Conservation (phyloP, 2,888 invertebrate genomes). For the Netelia fuscicornis region DNA sequence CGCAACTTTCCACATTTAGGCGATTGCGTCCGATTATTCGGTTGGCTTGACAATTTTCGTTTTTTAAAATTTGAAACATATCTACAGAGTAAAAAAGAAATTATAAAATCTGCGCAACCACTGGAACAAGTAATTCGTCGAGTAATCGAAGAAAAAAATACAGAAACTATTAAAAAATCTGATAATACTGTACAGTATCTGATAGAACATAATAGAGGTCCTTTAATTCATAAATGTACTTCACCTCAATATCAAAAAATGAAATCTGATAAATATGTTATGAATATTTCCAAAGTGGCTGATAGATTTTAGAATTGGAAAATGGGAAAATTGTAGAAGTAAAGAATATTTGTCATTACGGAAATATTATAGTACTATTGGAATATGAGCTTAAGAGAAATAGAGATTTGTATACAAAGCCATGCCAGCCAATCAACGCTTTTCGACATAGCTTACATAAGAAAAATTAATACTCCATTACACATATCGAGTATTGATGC, state of each 20-base stretch:
- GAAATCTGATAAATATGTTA: conserved; percentile 50
- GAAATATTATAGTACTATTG: too few relatives aligned
- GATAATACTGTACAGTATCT: conserved; percentile 26
- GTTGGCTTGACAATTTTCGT: conserved; percentile 76
- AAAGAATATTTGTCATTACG: background rate
- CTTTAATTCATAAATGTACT: conserved; percentile 52
- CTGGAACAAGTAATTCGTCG: conserved; percentile 14
- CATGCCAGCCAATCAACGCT: background rate
- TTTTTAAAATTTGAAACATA: conserved; percentile 78
- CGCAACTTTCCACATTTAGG: conserved; percentile 76
- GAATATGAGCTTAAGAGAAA: background rate
- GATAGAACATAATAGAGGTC: conserved; percentile 57
- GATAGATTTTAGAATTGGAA: background rate
- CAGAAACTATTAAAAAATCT: background rate
- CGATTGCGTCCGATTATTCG: conserved; percentile 72
- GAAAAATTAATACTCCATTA: too few relatives aligned
- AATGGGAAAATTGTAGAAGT: background rate
- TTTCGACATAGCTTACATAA: too few relatives aligned
- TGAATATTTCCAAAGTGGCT: conserved; percentile 62
- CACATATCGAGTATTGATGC: too few relatives aligned
- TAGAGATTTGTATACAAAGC: conserved; percentile 9
- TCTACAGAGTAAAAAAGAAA: conserved; percentile 28
- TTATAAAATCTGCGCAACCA: conserved; percentile 11
- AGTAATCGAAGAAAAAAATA: background rate
- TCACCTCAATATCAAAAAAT: conserved; percentile 62